Conservation (phyloP, 92 coral and sea anemone species). For the Plumapathes pennacea region DNA sequence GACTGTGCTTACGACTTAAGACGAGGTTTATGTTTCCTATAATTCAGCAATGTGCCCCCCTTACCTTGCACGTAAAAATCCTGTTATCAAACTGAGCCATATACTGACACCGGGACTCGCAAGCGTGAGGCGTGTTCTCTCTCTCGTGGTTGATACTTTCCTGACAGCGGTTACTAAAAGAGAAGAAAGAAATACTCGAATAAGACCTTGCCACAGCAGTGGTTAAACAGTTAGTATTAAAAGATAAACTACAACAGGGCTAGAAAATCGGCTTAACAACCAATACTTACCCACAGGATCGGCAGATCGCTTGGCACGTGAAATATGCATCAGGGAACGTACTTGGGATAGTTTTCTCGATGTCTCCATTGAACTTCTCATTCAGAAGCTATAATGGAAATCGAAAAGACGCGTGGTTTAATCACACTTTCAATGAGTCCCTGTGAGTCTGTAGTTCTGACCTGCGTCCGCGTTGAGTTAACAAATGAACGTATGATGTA, state of each 20-base stretch:
- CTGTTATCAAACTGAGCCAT: conserved; percentile 89
- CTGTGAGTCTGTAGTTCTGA: too few relatives aligned
- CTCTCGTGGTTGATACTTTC: conserved; percentile 89
- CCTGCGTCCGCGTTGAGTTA: too few relatives aligned
- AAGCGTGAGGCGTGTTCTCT: conserved; percentile 46
- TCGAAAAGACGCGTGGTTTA: too few relatives aligned
- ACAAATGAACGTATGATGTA: too few relatives aligned
- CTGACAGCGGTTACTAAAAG: conserved; percentile 71
- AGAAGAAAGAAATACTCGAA: neutral
- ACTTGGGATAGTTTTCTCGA: conserved; percentile 66
- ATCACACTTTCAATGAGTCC: too few relatives aligned
- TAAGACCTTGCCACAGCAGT: neutral
- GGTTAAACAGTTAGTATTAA: neutral
- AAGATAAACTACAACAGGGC: neutral
- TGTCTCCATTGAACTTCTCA: conserved; percentile 87
- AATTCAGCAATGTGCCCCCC: neutral
- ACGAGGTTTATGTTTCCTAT: too few relatives aligned
- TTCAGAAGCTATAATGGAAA: conserved; percentile 69
- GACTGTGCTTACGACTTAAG: too few relatives aligned
- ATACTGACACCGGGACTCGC: conserved; percentile 66
- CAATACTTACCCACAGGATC: conserved; percentile 82
- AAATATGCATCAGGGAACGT: conserved; percentile 98
- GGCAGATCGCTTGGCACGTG: conserved; percentile 82
- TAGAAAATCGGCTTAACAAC: neutral
- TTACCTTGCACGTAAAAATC: conserved; percentile 83